phyloP scores from a whole-genome alignment of 2,888 invertebrate genomes.

The Allophyes oxyacanthae region DNA sequence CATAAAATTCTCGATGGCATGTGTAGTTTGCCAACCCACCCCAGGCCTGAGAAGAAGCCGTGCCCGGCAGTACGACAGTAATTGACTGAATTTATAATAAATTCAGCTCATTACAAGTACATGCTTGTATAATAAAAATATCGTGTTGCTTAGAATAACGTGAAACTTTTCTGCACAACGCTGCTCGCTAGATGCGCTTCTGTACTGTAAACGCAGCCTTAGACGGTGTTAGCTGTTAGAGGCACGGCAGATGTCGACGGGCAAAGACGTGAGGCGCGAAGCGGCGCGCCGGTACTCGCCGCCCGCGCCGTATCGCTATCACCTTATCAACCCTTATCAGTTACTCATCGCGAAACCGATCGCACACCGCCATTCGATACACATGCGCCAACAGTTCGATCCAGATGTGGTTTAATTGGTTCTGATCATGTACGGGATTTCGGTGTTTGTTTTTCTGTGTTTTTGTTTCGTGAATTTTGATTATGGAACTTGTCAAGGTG shows the following conservation, averaged over 20 bases:
- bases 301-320: slow-evolving; percentile 77
- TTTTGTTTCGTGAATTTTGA: slow-evolving; percentile 68
- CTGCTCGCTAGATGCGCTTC: too few species aligned
- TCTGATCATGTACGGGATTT: slow-evolving; percentile 75
- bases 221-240: slow-evolving; percentile 60
- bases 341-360: slow-evolving; percentile 84
- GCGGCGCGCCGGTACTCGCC: slow-evolving; percentile 65
- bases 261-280: slow-evolving; percentile 71
- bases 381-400: slow-evolving; percentile 71
- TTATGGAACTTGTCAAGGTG: slow-evolving; percentile 79
- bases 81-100: too few species aligned
- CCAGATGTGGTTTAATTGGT: slow-evolving; percentile 66
- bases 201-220: slow-evolving; percentile 24
- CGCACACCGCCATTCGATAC: slow-evolving; percentile 69
- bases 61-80: too few species aligned
- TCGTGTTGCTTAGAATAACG: too few species aligned
- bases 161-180: too few species aligned
- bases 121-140: too few species aligned
- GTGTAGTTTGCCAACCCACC: too few species aligned
- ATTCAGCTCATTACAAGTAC: too few species aligned
- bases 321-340: slow-evolving; percentile 85
- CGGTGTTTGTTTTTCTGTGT: slow-evolving; percentile 67
- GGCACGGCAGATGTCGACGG: slow-evolving; percentile 77
- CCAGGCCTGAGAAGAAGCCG: too few species aligned
- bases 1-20: too few species aligned